Base-by-base conservation (phyloP, 2,797 vertebrate genomes). In the Pangasius mekongensis region DNA sequence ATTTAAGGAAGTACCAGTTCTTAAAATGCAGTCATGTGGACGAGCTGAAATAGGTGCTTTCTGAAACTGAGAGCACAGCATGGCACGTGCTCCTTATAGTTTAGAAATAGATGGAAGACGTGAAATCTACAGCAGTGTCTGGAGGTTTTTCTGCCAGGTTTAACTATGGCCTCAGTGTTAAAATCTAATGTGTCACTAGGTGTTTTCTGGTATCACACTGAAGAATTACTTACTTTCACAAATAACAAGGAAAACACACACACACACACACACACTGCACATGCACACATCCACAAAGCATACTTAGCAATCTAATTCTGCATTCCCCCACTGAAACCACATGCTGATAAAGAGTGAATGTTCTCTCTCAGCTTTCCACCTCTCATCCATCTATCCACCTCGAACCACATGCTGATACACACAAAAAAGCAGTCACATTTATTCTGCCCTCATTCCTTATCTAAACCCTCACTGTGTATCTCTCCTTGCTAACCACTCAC, bases 221-320 rank as follows among this genome's bases (percentile, higher is more conserved):
- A 80, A 80, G 54, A 58, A 80, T 80, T 33, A 58, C 77, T 80
- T 80, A 80, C 77, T 56, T n/a, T 49, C 2, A n/a, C 58, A 83
- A 81, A 39, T 24, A 33, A 60, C 47, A 47, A 24, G 66, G 54
- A 64, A 56, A 43, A 8, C 27, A 80, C 30, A 80, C 30, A 33
- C 66, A 10, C 20, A 54, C 58, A 56, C 14, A 56, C 52, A n/a
- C 6, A 71, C 52, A 80, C 43, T 36, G 18, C 60, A 83, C 54
- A 43, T 67, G 27, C 84, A 87, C 69, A 87, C 58, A 62, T 71
- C 39, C 54, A 74, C 80, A 91, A 73, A 91, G 91, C 88, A 74
- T 83, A 92, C 85, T 89, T 60, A 92, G 92, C 92, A 94, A 94
- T 94, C 94, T 95, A 94, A 94, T 93, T 93, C 89, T 87, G 91